Evolutionary conservation across 2,113 vertebrate species (phyloP), one percentile per base, ranked within the genome.

Genomic region (Bostrychus sinensis): DNA sequence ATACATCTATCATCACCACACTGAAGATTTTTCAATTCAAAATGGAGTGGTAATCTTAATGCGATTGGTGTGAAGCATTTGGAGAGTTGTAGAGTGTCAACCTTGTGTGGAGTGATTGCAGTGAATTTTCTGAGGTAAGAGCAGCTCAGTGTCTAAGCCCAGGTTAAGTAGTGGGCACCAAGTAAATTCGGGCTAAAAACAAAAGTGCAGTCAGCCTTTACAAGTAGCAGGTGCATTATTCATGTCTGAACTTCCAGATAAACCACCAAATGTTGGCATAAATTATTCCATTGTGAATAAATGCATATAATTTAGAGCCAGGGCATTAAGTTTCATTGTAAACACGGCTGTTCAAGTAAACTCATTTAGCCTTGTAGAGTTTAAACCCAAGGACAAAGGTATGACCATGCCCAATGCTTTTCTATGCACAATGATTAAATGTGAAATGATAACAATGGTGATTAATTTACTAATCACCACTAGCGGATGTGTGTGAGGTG

Each of bases 121-220:
- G n/a, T n/a, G 48, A 16, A 2, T 9, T 28, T 13, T 4, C 48
- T 51, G 13, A 28, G 28, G 23, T n/a, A 51, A 12, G 6, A 25
- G 14, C 16, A 28, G 48, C 48, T 51, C 48, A 28, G 25, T 28
- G 25, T 51, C 48, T 51, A 51, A 51, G 25, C 25, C 14, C 48
- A 51, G 48, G 48, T 51, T 51, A 51, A 51, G 48, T 28, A 17
- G 23, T n/a, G 25, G 22, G 48, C 25, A 51, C 14, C 48, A 51
- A 25, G 48, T 51, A 51, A 28, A n/a, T 28, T 48, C 20, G 20
- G 22, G 22, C 45, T 23, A 48, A 48, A 48, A 48, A 23, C 45
- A 14, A 36, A 36, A 55, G 28, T 20, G 30, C n/a, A 55, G 51
- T 55, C 51, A 55, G 17, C n/a, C n/a, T 34, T 34, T 20, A 17